Percentiles rank a stretch among this genome's conserved stretches.
phyloP scores from a whole-genome alignment of 2,888 invertebrate genomes.

The Ormyrus rosae region DNA sequence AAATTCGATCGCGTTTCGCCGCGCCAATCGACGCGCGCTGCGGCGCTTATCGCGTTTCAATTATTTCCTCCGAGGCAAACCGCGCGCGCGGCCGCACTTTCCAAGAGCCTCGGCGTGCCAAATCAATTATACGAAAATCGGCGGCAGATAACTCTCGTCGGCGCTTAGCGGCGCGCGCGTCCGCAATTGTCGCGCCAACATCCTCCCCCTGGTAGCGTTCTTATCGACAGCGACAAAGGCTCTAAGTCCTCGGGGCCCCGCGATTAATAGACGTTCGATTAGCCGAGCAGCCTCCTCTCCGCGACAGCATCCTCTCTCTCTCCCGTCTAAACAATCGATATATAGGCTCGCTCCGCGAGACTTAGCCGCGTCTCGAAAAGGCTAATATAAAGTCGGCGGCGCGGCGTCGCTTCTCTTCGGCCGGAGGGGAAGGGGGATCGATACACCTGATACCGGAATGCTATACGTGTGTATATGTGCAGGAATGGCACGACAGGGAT shows the following conservation, averaged over 20 bases:
- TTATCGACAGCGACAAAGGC: slow-evolving; percentile 9
- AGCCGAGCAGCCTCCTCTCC: neutral
- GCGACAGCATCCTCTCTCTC: neutral
- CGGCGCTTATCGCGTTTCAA: too few species aligned
- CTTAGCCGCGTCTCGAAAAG: too few species aligned
- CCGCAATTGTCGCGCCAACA: neutral
- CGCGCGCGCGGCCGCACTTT: too few species aligned
- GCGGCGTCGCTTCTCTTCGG: neutral
- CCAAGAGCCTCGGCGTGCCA: too few species aligned
- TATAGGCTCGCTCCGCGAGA: too few species aligned
- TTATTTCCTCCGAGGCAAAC: too few species aligned
- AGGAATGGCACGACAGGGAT: slow-evolving; percentile 62
- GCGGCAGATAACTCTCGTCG: too few species aligned
- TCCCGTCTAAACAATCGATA: neutral
- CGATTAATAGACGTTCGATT: slow-evolving; percentile 14
- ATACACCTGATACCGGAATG: slow-evolving; percentile 47
- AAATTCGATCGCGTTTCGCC: too few species aligned
- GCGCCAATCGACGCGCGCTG: too few species aligned
- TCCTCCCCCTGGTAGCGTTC: neutral
- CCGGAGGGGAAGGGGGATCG: slow-evolving; percentile 11
- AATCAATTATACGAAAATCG: too few species aligned
- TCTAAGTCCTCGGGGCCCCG: neutral
- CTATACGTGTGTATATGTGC: neutral
- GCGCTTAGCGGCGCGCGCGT: neutral
- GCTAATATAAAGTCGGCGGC: too few species aligned